Base-by-base conservation (phyloP, 2,797 vertebrate genomes). In the Falco columbarius region DNA sequence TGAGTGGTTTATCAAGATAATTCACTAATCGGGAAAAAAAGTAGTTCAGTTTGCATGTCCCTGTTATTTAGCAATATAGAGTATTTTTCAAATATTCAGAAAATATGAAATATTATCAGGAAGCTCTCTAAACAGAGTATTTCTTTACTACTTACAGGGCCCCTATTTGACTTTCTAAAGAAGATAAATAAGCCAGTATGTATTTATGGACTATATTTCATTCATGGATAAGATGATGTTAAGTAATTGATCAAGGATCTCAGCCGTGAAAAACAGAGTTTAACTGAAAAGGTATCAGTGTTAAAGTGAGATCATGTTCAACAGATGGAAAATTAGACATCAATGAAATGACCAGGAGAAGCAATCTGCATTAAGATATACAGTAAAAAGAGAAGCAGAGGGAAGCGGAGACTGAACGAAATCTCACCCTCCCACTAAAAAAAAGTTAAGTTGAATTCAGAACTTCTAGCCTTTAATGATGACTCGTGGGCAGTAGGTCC, bases 171-270 rank as follows among this genome's bases (percentile, higher is more conserved):
- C 38, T 95, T 36, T 47, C 19, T 75, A 63, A 73, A 67, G 40
- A 29, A 81, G 49, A 83, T 34, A 86, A 58, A 47, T 58, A 90
- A 71, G 58, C 30, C n/a, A 51, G 8, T 65, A 16, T 19, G 5
- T 89, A 36, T 49, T 96, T 92, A 66, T 77, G 46, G 74, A 62
- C 40, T 68, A 5, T 68, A 93, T 92, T 95, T 82, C 40, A 59
- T 58, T 84, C 70, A 62, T n/a, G 42, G 58, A 44, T 90, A 84
- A 80, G 62, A 76, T 81, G 49, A 65, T 83, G 74, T 90, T 74
- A 76, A 86, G 71, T 89, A 92, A 95, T 84, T 93, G 70, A 86
- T 96, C 92, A 95, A 95, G 40, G 62, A 92, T 85, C 76, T 97
- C 83, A 94, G 59, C 87, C 86, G 58, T 93, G 88, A 96, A 96